phyloP scores from a whole-genome alignment of 2,888 invertebrate genomes.

The Herminia tarsipennalis region DNA sequence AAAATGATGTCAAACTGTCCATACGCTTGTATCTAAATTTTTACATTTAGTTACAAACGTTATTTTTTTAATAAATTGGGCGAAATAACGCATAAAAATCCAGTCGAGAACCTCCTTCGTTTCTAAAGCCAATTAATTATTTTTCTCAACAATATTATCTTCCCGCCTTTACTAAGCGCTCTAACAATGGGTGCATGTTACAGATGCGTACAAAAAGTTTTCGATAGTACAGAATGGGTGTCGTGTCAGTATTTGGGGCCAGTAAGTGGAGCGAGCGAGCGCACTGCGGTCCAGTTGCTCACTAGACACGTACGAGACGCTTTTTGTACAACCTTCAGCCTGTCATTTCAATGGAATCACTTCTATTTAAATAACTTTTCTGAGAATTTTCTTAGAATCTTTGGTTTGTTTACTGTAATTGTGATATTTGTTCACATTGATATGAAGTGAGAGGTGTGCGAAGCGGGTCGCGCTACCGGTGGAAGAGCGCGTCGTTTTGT shows the following conservation, averaged over 20 bases:
- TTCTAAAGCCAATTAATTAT: too few species aligned
- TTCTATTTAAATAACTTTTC: not conserved
- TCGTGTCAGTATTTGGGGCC: slow-evolving; percentile 43
- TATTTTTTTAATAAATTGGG: too few species aligned
- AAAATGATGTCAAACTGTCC: too few species aligned
- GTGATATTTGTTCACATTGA: not conserved
- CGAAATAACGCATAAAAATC: too few species aligned
- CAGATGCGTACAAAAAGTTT: slow-evolving; percentile 40
- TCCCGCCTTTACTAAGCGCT: slow-evolving; percentile 8
- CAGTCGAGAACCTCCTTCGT: too few species aligned
- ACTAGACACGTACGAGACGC: slow-evolving; percentile 32
- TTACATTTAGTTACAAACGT: too few species aligned
- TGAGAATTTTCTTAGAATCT: not conserved
- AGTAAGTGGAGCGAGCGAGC: slow-evolving; percentile 43
- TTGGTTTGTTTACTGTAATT: not conserved
- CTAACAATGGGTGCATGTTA: slow-evolving; percentile 49
- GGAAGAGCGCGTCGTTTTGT: too few species aligned
- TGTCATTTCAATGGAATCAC: slow-evolving; percentile 20
- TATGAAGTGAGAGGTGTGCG: too few species aligned
- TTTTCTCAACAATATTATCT: slow-evolving; percentile 18
- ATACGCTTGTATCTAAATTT: too few species aligned
- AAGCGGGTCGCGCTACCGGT: too few species aligned
- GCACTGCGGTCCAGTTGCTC: slow-evolving; percentile 30
- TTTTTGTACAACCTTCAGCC: slow-evolving; percentile 27
- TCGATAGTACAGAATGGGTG: slow-evolving; percentile 30